These are phyloP conservation scores for Leptopilina drosophilae DNA, from an alignment of 2,888 invertebrate species.

Conservation along the genomic window DNA sequence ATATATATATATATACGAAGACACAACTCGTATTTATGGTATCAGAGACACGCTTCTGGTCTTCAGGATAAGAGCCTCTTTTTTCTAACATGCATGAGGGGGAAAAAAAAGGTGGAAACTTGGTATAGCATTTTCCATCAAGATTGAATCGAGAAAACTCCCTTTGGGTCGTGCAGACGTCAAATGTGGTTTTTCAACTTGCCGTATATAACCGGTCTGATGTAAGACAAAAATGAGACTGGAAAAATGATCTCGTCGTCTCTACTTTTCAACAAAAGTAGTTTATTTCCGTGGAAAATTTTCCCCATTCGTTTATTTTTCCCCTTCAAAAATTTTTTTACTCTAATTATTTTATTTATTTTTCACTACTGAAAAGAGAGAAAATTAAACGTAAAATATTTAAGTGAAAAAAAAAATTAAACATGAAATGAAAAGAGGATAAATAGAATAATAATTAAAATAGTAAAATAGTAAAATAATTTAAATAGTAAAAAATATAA, in stretches of 20 bases:
- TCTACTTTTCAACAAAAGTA: too few relatives aligned
- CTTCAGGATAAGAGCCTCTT: conserved; percentile 7
- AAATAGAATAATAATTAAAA: too few relatives aligned
- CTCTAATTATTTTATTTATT: too few relatives aligned
- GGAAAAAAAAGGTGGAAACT: not conserved
- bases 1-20: not conserved
- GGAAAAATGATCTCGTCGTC: conserved; percentile 10
- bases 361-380: too few relatives aligned
- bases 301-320: too few relatives aligned
- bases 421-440: too few relatives aligned
- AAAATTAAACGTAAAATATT: too few relatives aligned
- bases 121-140: conserved; percentile 11
- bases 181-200: conserved; percentile 24
- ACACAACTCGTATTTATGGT: conserved; percentile 19
- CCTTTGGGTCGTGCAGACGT: conserved; percentile 25
- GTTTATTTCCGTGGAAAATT: too few relatives aligned
- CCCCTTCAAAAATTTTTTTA: too few relatives aligned
- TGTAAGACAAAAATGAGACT: conserved; percentile 5
- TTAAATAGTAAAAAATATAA: too few relatives aligned
- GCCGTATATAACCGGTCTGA: not conserved
- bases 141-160: conserved; percentile 34
- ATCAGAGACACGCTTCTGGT: conserved; percentile 18
- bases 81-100: not conserved
- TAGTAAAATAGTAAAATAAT: too few relatives aligned
- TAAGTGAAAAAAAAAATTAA: too few relatives aligned